Evolutionary conservation across 2,888 invertebrate species (phyloP).

Genomic region (Perizoma affinitatum): DNA sequence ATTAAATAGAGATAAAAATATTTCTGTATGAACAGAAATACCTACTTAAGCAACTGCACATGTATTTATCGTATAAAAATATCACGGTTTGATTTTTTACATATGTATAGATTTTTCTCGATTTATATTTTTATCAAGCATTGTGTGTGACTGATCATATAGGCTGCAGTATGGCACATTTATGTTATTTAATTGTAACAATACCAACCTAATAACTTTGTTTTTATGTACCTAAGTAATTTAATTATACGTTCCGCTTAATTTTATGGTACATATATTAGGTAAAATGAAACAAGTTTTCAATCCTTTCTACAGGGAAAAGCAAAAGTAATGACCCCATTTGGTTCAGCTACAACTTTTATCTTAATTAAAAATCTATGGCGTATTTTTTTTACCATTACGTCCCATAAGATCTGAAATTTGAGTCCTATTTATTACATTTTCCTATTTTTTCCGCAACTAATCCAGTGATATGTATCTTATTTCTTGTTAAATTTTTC

Average conservation of each 20-base stretch:
- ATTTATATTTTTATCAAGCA: slow-evolving; percentile 1
- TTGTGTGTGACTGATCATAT: slow-evolving; percentile 2
- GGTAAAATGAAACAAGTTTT: background rate
- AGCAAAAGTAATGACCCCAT: too few species aligned
- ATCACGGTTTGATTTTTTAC: background rate
- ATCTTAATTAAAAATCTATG: too few species aligned
- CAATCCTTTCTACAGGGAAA: too few species aligned
- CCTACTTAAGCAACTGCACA: background rate
- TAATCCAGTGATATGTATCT: too few species aligned
- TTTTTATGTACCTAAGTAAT: background rate
- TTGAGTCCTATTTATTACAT: too few species aligned
- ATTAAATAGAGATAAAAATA: too few species aligned
- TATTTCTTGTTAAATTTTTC: too few species aligned
- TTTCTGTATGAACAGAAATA: background rate
- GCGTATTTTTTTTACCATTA: too few species aligned
- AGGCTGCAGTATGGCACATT: slow-evolving; percentile 12
- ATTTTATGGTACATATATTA: too few species aligned
- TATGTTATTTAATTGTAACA: background rate
- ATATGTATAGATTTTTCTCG: background rate
- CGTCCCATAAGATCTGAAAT: too few species aligned
- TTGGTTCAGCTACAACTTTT: too few species aligned
- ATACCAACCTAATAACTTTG: background rate
- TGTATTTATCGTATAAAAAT: background rate
- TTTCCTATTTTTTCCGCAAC: too few species aligned
- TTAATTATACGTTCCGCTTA: background rate